A percentile compares a stretch with the other conserved stretches of the same genome.
Conservation (phyloP, 2,113 vertebrate genomes). For the Neomonachus schauinslandi region DNA sequence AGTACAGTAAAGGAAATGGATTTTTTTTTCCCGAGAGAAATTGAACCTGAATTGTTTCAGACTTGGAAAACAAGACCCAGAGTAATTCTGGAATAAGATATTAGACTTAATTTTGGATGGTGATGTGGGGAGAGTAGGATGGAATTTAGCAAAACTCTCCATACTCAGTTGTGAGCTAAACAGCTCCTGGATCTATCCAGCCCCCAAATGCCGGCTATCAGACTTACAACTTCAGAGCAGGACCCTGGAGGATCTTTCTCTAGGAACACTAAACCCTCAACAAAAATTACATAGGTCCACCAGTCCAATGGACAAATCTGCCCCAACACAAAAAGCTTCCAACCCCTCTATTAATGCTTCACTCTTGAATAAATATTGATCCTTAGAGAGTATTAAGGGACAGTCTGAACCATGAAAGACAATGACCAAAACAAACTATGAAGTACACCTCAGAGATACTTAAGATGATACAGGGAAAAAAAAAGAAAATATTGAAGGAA, state of each 20-base stretch:
- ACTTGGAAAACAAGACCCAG: background rate
- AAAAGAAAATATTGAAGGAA: background rate
- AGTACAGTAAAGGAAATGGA: background rate
- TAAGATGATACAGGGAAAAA: background rate
- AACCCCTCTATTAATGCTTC: background rate
- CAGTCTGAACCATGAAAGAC: background rate
- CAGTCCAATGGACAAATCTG: background rate
- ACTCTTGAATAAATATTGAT: background rate
- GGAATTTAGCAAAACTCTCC: background rate
- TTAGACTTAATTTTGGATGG: background rate
- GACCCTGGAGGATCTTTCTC: background rate
- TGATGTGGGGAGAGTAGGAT: background rate
- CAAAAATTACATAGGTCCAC: background rate
- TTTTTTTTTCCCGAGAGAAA: background rate
- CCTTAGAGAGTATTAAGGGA: background rate
- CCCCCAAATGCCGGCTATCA: background rate
- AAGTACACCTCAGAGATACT: background rate
- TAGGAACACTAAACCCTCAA: background rate
- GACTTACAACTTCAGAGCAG: background rate
- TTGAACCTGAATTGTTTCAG: background rate
- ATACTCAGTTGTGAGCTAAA: background rate
- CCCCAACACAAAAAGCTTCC: background rate
- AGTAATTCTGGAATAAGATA: background rate
- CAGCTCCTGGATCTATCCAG: background rate
- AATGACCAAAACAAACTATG: background rate